Conservation (phyloP, 2,797 vertebrate species). For the Pristis pectinata region DNA sequence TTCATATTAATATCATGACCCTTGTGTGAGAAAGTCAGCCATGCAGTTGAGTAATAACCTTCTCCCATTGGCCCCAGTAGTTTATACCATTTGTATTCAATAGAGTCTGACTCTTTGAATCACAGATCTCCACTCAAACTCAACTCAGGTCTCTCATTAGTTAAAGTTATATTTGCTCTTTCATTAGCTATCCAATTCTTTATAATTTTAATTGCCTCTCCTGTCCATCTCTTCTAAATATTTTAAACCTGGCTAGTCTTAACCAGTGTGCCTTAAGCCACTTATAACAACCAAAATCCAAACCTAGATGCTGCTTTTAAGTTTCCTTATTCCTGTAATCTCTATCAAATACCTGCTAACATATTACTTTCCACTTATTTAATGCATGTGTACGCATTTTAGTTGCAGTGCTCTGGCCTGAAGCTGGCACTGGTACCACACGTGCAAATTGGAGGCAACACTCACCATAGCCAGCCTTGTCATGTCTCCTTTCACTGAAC, state of each 20-base stretch:
- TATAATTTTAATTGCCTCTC: not conserved
- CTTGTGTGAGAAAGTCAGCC: not conserved
- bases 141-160: conserved; percentile 3
- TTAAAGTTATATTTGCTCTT: not conserved
- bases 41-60: not conserved
- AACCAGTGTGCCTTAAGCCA: not conserved
- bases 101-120: not conserved
- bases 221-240: not conserved
- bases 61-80: not conserved
- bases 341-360: not conserved
- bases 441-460: not conserved
- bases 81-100: not conserved
- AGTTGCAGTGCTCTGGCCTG: not conserved
- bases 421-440: not conserved
- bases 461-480: not conserved
- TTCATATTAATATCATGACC: too few species aligned
- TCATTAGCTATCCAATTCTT: not conserved
- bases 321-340: not conserved
- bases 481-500: not conserved
- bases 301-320: not conserved
- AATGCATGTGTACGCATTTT: not conserved
- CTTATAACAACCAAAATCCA: not conserved
- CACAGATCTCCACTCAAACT: not conserved
- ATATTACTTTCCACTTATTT: not conserved
- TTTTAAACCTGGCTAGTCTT: not conserved